Evolutionary conservation across 2,113 vertebrate genomes (phyloP).

Genomic region (Smithornis capensis): DNA sequence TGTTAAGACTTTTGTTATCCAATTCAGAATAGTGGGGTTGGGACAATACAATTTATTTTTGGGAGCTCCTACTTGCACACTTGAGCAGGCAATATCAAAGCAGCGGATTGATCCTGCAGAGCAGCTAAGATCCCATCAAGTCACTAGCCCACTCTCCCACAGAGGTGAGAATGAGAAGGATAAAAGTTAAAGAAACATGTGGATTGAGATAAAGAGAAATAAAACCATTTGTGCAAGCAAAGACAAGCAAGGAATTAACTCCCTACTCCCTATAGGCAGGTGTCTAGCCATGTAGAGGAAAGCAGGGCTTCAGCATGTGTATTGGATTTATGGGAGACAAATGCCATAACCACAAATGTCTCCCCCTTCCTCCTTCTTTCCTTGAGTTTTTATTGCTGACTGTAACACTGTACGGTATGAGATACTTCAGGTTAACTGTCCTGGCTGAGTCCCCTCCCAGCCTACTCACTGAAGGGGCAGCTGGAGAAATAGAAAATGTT

Average conservation of each 20-base stretch:
- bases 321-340: background rate
- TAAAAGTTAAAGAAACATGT: background rate
- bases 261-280: rapidly evolving
- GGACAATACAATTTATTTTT: background rate
- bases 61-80: background rate
- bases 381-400: background rate
- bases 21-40: background rate
- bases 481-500: background rate
- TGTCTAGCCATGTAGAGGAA: background rate
- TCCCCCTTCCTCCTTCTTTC: background rate
- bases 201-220: background rate
- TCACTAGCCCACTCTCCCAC: rapidly evolving
- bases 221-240: background rate
- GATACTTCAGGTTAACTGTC: background rate
- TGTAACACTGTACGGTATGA: too few species aligned
- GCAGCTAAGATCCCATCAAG: background rate
- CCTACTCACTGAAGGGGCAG: background rate
- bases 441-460: background rate
- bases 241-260: background rate
- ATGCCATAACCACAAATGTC: background rate
- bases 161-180: background rate
- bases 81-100: background rate
- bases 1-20: background rate
- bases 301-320: rapidly evolving
- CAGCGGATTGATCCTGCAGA: background rate